Base-by-base conservation (phyloP, 2,797 vertebrate species). In the Ibycter americanus region DNA sequence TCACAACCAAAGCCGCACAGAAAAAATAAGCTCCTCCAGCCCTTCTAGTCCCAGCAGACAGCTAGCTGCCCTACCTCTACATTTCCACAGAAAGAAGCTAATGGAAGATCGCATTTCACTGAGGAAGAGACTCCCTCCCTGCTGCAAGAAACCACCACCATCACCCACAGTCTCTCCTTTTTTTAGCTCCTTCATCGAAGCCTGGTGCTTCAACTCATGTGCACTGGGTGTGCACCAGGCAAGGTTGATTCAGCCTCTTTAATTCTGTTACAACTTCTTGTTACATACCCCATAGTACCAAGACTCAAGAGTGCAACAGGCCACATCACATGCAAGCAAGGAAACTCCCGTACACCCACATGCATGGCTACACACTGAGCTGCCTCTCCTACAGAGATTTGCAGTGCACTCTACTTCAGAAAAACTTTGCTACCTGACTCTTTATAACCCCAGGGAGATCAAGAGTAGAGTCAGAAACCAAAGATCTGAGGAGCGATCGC, bases 211-310 rank as follows among this genome's bases (percentile, higher is more conserved):
- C 16, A 47, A 4, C 15, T 70, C 61, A 10, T 2, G 1, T 8
- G 8, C 25, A 34, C 16, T 7, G 3, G 12, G 15, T 55, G 38
- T 15, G 11, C 29, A 73, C 10, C 31, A 59, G 6, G 19, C 36
- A 66, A 55, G 22, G 36, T 16, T 66, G 38, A 55, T 70, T 56
- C 59, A 59, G 31, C 27, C 79, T 74, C 65, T 67, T 9, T 18
- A 42, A 61, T 22, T 44, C 42, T 56, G 67, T 19, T 0, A 0
- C 25, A 26, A 25, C 58, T 22, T 34, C 17, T 14, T 8, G n/a
- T 26, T 82, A 44, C n/a, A 52, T 6, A 16, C 3, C 5, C 23
- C 0, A 1, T 1, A 2, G 19, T 29, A 55, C 7, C 2, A 2
- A 55, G 15, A 12, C 56, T 55, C 6, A 36, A 52, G 25, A 83